These are phyloP conservation scores for Dendrocincla tyrannina DNA, from an alignment of 2,797 vertebrate species.

Conservation along the genomic window DNA sequence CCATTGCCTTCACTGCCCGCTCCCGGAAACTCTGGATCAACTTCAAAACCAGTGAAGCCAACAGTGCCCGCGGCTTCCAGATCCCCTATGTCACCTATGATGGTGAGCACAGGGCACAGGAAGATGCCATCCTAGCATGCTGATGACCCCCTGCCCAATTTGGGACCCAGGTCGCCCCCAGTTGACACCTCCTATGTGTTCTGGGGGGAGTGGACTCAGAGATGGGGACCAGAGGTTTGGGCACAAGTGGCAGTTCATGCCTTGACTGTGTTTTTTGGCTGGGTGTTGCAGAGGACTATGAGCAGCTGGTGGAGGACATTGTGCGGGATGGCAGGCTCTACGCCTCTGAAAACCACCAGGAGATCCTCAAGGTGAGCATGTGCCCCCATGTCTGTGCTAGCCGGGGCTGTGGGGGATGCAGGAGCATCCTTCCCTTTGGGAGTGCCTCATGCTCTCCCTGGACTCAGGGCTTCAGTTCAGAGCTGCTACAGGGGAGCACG, in stretches of 20 bases:
- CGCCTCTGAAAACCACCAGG: slow-evolving; percentile 97
- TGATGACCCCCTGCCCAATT: accelerated
- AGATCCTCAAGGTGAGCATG: slow-evolving; percentile 91
- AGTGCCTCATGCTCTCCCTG: not conserved
- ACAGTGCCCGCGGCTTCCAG: slow-evolving; percentile 95
- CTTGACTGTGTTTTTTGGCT: not conserved
- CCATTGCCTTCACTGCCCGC: slow-evolving; percentile 96
- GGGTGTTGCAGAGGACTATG: slow-evolving; percentile 89
- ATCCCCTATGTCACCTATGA: slow-evolving; percentile 98
- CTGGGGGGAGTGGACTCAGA: not conserved
- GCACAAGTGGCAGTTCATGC: not conserved
- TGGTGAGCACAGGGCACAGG: slow-evolving; percentile 73
- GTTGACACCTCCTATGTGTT: accelerated
- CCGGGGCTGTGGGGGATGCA: not conserved
- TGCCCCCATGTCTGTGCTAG: not conserved
- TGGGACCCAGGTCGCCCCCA: not conserved
- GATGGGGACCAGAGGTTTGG: not conserved
- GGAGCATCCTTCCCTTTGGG: not conserved
- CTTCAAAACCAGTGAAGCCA: slow-evolving; percentile 96
- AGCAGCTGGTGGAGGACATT: slow-evolving; percentile 97
- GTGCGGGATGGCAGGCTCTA: slow-evolving; percentile 95
- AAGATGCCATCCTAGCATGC: accelerated
- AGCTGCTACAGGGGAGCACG: accelerated
- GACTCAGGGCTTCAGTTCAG: accelerated
- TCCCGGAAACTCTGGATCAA: slow-evolving; percentile 97